Base-by-base conservation (phyloP, 2,113 vertebrate genomes). In the Notarius quadriscutis region DNA sequence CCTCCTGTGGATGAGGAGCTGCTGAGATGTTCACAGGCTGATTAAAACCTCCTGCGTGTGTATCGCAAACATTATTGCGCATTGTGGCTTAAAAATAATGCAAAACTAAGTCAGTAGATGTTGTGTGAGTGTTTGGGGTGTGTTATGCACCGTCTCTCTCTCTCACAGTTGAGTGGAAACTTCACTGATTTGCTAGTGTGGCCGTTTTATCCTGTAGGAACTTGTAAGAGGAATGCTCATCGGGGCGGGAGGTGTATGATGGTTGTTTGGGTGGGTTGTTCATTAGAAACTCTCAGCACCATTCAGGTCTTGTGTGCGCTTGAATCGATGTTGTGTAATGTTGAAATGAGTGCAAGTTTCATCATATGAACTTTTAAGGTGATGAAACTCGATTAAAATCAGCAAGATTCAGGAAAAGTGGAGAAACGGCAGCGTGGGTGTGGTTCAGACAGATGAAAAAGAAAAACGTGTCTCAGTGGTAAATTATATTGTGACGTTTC, bases 221-320 rank as follows among this genome's bases (percentile, higher is more conserved):
- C 82, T 84, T 84, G 82, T 84, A 69, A 6, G n/a, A 34, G 82
- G 63, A 84, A 84, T 84, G 41, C 17, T 41, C 3, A 4, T 67
- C 5, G 14, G 1, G 20, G 15, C 8, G n/a, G 55, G 18, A n/a
- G 20, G 25, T 53, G 48, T 25, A 8, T 75, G 20, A n/a, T 75
- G 7, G 51, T 8, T 53, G 51, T 53, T 53, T 41, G 41, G 41
- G 41, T 41, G 41, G 41, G 55, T 57, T 57, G 55, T 63, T 63
- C 22, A 7, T 25, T 2, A 25, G 67, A 71, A 78, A 11, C 25
- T 55, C 27, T 27, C 5, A 27, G 72, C 48, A 22, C 72, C 1
- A 20, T 75, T 41, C 48, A 51, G 22, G 25, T 77, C 10, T 7
- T 78, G 75, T 53, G 74, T 78, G 50, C 27, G n/a, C n/a, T 57